A percentile compares a stretch with the other conserved stretches of the same genome.
phyloP scores from a whole-genome alignment of 2,888 invertebrate species.

The Dryomyza anilis region DNA sequence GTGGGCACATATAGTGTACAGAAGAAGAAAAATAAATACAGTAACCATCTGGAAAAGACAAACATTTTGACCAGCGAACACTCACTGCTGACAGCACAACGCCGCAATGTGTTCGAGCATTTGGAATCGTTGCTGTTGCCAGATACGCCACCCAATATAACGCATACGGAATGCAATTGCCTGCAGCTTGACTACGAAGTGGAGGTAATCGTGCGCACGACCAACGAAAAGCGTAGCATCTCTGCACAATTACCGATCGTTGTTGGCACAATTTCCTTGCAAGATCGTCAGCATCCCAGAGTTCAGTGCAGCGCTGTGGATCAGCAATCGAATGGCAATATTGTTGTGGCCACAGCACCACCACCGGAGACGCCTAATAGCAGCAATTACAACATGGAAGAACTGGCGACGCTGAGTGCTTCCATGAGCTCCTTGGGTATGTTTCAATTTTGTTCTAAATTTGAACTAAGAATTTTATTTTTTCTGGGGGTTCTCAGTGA shows the following conservation, averaged over 20 bases:
- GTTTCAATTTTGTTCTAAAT: neutral
- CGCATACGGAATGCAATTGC: constrained; percentile 41
- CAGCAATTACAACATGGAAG: no score
- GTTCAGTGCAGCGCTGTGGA: neutral
- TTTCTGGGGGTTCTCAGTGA: no score
- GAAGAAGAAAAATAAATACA: constrained; percentile 37
- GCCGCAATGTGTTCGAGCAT: constrained; percentile 41
- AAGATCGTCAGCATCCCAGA: constrained; percentile 3
- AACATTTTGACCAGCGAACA: constrained; percentile 39
- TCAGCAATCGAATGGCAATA: neutral
- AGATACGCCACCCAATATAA: constrained; percentile 41
- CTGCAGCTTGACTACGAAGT: constrained; percentile 51
- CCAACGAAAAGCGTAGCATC: constrained; percentile 39
- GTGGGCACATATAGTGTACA: constrained; percentile 42
- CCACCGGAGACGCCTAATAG: neutral
- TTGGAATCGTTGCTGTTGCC: constrained; percentile 45
- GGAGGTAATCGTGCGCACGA: constrained; percentile 43
- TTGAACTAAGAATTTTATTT: neutral
- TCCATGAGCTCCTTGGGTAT: constrained; percentile 12
- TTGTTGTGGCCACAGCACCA: neutral
- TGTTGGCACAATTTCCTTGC: constrained; percentile 9
- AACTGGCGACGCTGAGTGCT: neutral
- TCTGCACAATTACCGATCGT: constrained; percentile 26
- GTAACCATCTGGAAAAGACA: constrained; percentile 37
- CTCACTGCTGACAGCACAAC: constrained; percentile 31